Percentiles rank a stretch among this genome's conserved stretches.
Conservation (phyloP, 2,113 vertebrate species). For the Stegostoma tigrinum region DNA sequence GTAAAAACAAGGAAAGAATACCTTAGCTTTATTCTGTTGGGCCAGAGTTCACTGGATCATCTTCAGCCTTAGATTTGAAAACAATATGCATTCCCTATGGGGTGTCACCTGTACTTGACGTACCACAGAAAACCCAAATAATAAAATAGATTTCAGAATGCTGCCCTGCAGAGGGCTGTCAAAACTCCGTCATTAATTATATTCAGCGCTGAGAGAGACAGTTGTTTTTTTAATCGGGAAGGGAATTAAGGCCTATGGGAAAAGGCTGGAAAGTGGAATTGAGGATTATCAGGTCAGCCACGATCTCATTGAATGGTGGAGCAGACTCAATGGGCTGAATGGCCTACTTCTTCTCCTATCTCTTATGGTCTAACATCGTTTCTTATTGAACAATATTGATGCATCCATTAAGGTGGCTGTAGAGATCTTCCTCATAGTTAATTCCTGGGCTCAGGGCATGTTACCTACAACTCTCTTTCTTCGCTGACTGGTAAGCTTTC, state of each 20-base stretch:
- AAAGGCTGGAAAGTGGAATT: too few species aligned
- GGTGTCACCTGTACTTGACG: not conserved
- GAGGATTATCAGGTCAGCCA: too few species aligned
- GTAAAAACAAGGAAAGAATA: not conserved
- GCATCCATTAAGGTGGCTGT: not conserved
- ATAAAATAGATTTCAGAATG: not conserved
- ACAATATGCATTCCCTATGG: not conserved
- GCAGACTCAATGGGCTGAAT: too few species aligned
- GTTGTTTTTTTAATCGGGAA: too few species aligned
- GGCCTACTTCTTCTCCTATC: too few species aligned
- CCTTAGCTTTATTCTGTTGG: not conserved
- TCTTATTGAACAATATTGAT: not conserved
- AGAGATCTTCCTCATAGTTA: not conserved
- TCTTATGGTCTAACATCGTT: too few species aligned
- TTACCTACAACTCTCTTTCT: not conserved
- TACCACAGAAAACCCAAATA: not conserved
- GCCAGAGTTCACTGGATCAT: not conserved
- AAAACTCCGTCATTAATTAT: too few species aligned
- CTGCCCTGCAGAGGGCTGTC: too few species aligned
- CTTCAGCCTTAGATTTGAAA: not conserved
- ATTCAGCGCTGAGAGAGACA: too few species aligned
- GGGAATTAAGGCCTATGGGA: too few species aligned
- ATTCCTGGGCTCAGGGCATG: not conserved
- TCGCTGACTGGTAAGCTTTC: not conserved
- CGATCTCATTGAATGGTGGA: too few species aligned